Evolutionary conservation across 2,797 vertebrate species (phyloP).

Genomic region (Sphenodon punctatus): DNA sequence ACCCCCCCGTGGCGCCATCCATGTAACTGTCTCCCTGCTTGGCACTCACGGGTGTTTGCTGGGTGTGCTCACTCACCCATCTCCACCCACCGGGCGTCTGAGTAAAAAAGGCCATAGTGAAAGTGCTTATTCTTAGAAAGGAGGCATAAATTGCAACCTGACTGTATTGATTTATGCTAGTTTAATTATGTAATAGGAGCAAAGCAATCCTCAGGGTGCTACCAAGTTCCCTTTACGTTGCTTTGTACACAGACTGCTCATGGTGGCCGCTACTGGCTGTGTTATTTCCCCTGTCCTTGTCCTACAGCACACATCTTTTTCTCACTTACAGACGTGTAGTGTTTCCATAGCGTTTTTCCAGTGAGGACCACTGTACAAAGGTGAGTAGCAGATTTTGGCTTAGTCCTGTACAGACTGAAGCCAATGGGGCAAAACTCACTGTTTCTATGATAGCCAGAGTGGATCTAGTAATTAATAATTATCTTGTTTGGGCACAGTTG

Average conservation of each 20-base stretch:
- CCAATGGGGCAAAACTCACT: constrained; percentile 21
- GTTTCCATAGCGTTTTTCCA: accelerated
- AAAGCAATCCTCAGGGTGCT: background rate
- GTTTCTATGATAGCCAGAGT: constrained; percentile 10
- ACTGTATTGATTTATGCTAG: accelerated
- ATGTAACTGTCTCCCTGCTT: no score
- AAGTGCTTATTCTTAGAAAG: accelerated
- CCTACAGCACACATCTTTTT: accelerated
- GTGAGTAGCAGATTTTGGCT: accelerated
- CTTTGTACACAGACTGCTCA: background rate
- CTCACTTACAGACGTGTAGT: background rate
- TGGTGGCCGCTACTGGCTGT: background rate
- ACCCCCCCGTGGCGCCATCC: no score
- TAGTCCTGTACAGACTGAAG: background rate
- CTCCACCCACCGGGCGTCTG: no score
- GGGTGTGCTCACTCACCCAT: no score
- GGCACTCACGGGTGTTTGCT: no score
- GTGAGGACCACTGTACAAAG: accelerated
- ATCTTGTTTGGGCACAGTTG: background rate
- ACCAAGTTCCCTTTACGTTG: background rate
- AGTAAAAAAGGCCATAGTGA: no score
- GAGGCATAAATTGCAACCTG: accelerated
- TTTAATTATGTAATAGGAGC: background rate
- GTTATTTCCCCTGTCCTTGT: no score
- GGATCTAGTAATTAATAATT: constrained; percentile 15